A percentile compares a stretch with the other conserved stretches of the same genome.
Conservation (phyloP, 2,113 vertebrate species). For the Plecturocebus donacophilus region DNA sequence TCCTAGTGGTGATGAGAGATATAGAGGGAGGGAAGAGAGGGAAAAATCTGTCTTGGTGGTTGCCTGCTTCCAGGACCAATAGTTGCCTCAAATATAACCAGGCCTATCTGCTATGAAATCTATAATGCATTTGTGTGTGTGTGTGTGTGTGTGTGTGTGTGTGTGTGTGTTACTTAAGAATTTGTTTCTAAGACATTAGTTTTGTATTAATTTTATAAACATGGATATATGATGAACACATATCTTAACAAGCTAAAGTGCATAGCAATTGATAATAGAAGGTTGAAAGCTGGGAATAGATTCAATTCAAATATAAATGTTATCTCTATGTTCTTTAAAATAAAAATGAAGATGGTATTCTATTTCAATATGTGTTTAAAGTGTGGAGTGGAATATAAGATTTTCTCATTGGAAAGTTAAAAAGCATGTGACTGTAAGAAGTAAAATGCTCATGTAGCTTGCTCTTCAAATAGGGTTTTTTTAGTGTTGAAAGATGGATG, state of each 20-base stretch:
- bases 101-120: neutral
- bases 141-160: neutral
- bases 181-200: neutral
- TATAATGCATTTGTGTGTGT: neutral
- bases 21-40: neutral
- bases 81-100: neutral
- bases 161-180: neutral
- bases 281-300: neutral
- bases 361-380: neutral
- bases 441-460: neutral
- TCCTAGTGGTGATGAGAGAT: neutral
- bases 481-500: neutral
- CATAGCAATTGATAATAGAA: neutral
- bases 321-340: neutral
- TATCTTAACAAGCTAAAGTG: neutral
- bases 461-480: neutral
- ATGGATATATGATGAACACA: neutral
- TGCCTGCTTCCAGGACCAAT: neutral
- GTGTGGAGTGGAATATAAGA: neutral
- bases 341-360: neutral
- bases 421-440: neutral
- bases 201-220: neutral
- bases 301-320: neutral
- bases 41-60: neutral
- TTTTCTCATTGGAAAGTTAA: neutral